Evolutionary conservation across 2,113 vertebrate species (phyloP), one percentile per base, ranked within the genome.

Genomic region (Silurus asotus): DNA sequence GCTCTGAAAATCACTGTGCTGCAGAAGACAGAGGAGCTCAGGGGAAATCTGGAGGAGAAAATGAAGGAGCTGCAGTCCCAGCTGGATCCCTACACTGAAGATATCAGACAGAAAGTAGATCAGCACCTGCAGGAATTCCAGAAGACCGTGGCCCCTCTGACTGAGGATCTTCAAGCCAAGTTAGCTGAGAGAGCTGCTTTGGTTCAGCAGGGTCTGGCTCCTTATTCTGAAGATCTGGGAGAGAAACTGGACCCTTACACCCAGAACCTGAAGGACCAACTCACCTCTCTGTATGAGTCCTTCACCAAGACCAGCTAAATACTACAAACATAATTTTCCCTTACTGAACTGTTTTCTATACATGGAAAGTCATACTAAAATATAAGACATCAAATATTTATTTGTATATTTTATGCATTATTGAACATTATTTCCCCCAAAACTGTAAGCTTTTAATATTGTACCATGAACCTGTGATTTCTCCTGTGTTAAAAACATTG

Each of bases 21-120:
- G 8, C 90, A 94, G 86, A 93, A 90, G 72, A 93, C 62, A 0
- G 92, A 93, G 56, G 92, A 94, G 88, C 89, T 95, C 85, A 92
- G 70, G 80, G 49, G 67, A 79, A 91, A 6, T 88, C 80, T 92
- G 88, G 92, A 94, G 75, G 88, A 93, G 90, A 93, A 72, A 5
- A 20, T 94, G 65, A 81, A 86, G 78, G 91, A 92, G 28, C 28
- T 37, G 28, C 28, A 37, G 28, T 37, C 28, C 28, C 28, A 37
- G 28, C 28, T 37, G 28, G 13, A 89, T 94, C 92, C 92, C 5
- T 93, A 92, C 89, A 89, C 90, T 0, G 89, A 89, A 1, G 92
- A 92, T 28, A 75, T 94, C 87, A 93, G 83, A 76, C 53, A 84
- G 89, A 94, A 91, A 82, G 91, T 95, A 10, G 90, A 93, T 62